Base-by-base conservation (phyloP, 2,888 invertebrate species). In the Chymomyza procnemis region DNA sequence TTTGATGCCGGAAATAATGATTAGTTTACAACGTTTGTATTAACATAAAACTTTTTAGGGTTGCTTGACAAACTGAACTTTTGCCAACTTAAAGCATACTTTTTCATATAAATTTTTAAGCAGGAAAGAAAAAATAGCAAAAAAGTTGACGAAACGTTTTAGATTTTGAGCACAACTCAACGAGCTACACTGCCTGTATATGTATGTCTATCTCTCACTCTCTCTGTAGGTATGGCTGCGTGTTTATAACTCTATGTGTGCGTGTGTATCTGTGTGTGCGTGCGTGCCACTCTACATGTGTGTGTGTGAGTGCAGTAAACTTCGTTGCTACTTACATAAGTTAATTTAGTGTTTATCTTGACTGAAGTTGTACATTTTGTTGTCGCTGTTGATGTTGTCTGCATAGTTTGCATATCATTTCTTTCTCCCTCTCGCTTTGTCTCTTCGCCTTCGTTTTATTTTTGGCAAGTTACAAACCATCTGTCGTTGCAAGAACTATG, bases 331-430 rank as follows among this genome's bases (percentile, higher is more conserved):
- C 80, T 77, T 82, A 69, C 85, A 85, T 81, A 85, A 81, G 85
- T 81, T 81, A 85, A 85, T 81, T 81, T 82, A 69, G 71, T 79
- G 80, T 82, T 82, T 82, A 74, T 81, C 80, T 81, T 81, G 55
- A 67, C 69, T 64, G 69, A 76, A 67, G 62, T 71, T 67, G 52
- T 60, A 59, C 61, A 75, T 64, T 71, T 46, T 61, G 18, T 46
- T 34, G 18, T 34, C 56, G 55, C 55, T 22, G 30, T 5, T 41
- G 48, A 41, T 63, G 22, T 14, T 50, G 55, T 46, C 34, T 61
- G 41, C 60, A 41, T 41, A 41, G 34, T 41, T 41, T 41, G 34
- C 34, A 41, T 41, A 41, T 41, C 34, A 41, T 41, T 41, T 41
- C 12, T 41, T 12, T 41, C 12, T 12, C 3, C 4, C 3, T 26